Percentiles rank a stretch among this genome's conserved stretches.
Evolutionary conservation across 1,140 invertebrate species (phyloP).

Genomic region (Zaprionus vittiger): DNA sequence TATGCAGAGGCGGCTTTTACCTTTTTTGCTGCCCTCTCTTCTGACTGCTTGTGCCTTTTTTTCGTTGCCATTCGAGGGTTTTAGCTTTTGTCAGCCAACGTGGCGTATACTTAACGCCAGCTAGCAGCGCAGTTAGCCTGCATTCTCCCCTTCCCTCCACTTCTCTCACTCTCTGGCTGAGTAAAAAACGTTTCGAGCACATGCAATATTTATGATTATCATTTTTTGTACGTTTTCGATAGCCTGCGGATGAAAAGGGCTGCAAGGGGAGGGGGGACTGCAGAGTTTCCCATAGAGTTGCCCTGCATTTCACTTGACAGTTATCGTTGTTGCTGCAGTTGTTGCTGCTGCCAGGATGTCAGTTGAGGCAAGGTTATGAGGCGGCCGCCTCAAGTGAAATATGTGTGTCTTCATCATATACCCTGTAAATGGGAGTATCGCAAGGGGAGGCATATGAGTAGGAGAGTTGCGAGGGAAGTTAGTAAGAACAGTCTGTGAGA

Average conservation of each 20-base stretch:
- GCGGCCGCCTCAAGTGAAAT: slow-evolving; percentile 37
- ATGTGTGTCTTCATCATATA: slow-evolving; percentile 34
- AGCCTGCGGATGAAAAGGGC: not conserved
- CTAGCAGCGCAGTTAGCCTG: slow-evolving; percentile 13
- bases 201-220: slow-evolving; percentile 77
- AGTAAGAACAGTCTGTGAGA: too few species aligned
- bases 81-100: slow-evolving; percentile 59
- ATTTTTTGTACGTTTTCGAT: slow-evolving; percentile 42
- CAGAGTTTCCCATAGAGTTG: slow-evolving; percentile 11
- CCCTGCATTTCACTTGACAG: slow-evolving; percentile 52
- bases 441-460: not conserved
- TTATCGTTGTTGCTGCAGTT: slow-evolving; percentile 17
- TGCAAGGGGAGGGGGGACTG: not conserved
- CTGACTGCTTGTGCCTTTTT: slow-evolving; percentile 23
- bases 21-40: slow-evolving; percentile 10
- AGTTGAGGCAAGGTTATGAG: slow-evolving; percentile 41
- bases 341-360: slow-evolving; percentile 33
- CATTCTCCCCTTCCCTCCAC: slow-evolving; percentile 32
- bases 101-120: slow-evolving; percentile 67
- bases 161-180: not conserved
- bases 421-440: not conserved
- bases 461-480: not conserved
- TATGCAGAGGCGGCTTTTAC: slow-evolving; percentile 46
- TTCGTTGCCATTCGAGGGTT: slow-evolving; percentile 15
- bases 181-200: slow-evolving; percentile 30